Percentiles rank a stretch among this genome's conserved stretches.
Conservation (phyloP, 2,113 vertebrate species). For the Myotis brandtii region DNA sequence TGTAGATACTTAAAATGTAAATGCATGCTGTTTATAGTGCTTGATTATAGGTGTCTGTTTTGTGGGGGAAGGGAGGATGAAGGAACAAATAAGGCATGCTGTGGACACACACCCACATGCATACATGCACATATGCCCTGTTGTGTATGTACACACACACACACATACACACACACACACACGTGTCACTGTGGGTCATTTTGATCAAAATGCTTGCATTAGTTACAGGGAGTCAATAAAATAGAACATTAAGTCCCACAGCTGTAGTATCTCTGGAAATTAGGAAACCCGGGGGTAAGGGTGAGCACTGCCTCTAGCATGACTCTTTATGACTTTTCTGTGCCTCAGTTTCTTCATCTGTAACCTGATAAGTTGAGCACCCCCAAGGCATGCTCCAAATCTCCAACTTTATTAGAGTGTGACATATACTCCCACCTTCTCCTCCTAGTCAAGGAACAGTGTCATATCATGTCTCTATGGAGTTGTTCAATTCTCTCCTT, state of each 20-base stretch:
- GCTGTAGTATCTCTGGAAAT: background rate
- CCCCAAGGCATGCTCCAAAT: background rate
- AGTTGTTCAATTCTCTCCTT: background rate
- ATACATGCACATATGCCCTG: background rate
- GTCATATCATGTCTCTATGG: background rate
- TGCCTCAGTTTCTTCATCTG: background rate
- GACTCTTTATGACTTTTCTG: background rate
- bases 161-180: background rate
- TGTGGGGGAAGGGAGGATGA: background rate
- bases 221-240: background rate
- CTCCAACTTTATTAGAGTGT: background rate
- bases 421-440: background rate
- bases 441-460: background rate
- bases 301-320: background rate
- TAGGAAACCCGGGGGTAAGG: background rate
- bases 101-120: background rate
- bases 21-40: background rate
- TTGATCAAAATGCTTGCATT: background rate
- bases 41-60: background rate
- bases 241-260: background rate
- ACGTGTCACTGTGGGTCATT: background rate
- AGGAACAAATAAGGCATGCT: background rate
- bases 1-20: conserved; percentile 9
- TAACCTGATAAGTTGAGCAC: background rate
- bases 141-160: background rate